Conservation (phyloP, 1,140 invertebrate genomes). For the Pachypsylla venusta region DNA sequence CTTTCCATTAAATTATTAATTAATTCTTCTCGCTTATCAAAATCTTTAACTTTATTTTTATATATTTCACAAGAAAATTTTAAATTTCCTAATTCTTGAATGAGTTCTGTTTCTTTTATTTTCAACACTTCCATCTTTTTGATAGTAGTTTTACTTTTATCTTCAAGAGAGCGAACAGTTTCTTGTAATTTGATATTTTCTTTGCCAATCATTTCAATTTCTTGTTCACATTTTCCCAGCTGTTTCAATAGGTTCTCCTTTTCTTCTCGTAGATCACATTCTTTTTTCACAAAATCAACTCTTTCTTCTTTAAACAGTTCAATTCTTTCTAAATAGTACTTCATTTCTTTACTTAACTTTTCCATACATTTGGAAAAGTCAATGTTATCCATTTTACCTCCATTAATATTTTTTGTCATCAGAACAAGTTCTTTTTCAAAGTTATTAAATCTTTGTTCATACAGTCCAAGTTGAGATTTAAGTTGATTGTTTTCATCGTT, state of each 20-base stretch:
- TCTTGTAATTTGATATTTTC: too few species aligned
- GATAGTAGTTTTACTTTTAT: too few species aligned
- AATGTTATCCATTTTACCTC: neutral
- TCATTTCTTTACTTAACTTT: neutral
- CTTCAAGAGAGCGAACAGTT: too few species aligned
- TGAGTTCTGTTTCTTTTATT: neutral
- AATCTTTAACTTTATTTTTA: neutral
- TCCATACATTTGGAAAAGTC: neutral
- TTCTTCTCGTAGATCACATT: neutral
- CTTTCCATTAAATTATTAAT: neutral
- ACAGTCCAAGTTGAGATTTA: neutral
- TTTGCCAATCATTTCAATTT: too few species aligned
- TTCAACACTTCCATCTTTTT: too few species aligned
- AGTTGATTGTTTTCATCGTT: neutral
- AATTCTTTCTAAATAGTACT: neutral
- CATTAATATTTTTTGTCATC: neutral
- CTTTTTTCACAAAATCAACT: neutral
- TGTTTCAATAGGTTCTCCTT: neutral
- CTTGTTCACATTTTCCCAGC: neutral
- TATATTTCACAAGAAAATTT: slow-evolving; percentile 2
- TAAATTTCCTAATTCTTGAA: neutral
- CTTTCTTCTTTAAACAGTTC: neutral
- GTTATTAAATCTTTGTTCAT: neutral
- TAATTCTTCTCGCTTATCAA: slow-evolving; percentile 1
- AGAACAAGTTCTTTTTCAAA: neutral